Percentiles rank a stretch among this genome's conserved stretches.
phyloP scores from a whole-genome alignment of 1,140 invertebrate genomes.

The Megalopta genalis region DNA sequence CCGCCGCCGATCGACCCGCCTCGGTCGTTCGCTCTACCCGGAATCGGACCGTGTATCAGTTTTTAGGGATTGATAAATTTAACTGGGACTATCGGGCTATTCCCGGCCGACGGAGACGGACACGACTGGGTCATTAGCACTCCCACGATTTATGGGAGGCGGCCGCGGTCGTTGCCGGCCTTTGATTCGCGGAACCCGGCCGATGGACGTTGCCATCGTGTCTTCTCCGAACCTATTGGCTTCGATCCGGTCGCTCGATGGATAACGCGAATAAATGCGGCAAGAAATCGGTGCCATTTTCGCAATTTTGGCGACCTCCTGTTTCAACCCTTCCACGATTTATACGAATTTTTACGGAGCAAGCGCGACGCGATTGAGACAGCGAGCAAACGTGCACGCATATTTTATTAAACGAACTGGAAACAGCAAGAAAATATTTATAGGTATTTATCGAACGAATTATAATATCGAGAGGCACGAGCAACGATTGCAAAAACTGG shows the following conservation, averaged over 20 bases:
- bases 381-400: no score
- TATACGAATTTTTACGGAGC: no score
- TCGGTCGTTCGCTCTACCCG: slow-evolving; percentile 1
- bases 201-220: background rate
- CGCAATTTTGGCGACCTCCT: no score
- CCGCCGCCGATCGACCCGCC: background rate
- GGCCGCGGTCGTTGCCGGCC: background rate
- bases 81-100: slow-evolving; percentile 1
- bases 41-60: slow-evolving; percentile 8
- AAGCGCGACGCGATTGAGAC: no score
- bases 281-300: no score
- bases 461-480: no score
- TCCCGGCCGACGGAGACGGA: background rate
- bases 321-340: no score
- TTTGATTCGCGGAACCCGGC: background rate
- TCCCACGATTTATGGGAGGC: background rate
- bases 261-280: background rate
- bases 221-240: background rate
- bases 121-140: slow-evolving; percentile 11
- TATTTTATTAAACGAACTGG: no score
- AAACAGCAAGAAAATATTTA: no score
- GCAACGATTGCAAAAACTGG: no score
- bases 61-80: slow-evolving; percentile 27
- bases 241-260: background rate
- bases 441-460: no score